Base-by-base conservation (phyloP, 2,888 invertebrate genomes). In the Yponomeuta malinellus region DNA sequence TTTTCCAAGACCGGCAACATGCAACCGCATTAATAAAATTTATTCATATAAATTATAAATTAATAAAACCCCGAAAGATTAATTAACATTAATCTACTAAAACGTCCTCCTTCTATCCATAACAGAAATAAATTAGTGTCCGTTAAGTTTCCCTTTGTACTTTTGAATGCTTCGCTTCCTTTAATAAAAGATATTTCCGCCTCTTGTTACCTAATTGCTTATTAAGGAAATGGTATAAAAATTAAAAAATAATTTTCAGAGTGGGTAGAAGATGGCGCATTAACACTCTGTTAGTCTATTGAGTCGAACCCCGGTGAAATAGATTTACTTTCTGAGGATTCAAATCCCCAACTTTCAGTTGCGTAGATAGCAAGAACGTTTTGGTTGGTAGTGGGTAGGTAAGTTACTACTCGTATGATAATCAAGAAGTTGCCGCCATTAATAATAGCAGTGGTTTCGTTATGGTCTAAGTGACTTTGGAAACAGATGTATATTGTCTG, bases 241-340 rank as follows among this genome's bases (percentile, higher is more conserved):
- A 68, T 31, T 59, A 52, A 68, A 48, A 68, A 52, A 68, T 68
- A 68, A 68, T 68, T 68, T 68, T 68, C 48, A 59, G 52, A 68
- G 68, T 52, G 43, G 48, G 33, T 43, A 5, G 43, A 43, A 8
- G 43, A 43, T 12, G 67, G 31, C 29, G 23, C 68, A 68, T 68
- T 68, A 68, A 23, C 68, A 68, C 23, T 68, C 68, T 23, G 23
- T 23, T 23, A 23, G 23, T 23, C 23, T 31, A 52, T 68, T 68
- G 52, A 68, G 52, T 37, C 9, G 67, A 33, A 15, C 8, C 37
- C n/a, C 5, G 15, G 29, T n/a, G 64, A 23, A 37, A 37, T 67
- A 43, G 43, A 67, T 67, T 67, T 67, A 43, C 6, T 43, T 8
- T 43, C 43, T 65, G 29, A 33, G 12, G 65, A 65, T 65, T 65